A percentile compares a stretch with the other conserved stretches of the same genome.
Conservation (phyloP, 2,888 invertebrate species). For the Drosophila yooni region DNA sequence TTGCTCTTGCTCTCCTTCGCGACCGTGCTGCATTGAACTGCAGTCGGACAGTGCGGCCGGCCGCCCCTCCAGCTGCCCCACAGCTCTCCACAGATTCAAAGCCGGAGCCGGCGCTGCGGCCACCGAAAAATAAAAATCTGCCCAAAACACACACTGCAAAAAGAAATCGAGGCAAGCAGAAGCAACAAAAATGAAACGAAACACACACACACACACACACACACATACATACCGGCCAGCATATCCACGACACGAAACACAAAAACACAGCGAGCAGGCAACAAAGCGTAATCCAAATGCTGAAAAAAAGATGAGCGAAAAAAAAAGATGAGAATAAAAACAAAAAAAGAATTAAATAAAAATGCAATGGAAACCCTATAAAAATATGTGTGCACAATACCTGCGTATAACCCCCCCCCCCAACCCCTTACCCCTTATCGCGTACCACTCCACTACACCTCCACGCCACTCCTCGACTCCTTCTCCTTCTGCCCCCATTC, state of each 20-base stretch:
- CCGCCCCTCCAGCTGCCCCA: slow-evolving; percentile 17
- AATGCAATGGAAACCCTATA: slow-evolving; percentile 81
- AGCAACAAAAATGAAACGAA: slow-evolving; percentile 30
- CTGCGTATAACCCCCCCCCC: slow-evolving; percentile 37
- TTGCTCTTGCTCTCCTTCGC: slow-evolving; percentile 16
- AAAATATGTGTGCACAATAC: slow-evolving; percentile 62
- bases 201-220: slow-evolving; percentile 29
- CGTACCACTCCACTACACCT: background rate
- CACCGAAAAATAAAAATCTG: slow-evolving; percentile 81
- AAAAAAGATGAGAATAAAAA: slow-evolving; percentile 33
- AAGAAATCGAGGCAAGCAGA: slow-evolving; percentile 56
- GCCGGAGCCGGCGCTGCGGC: slow-evolving; percentile 46
- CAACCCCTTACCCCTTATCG: too few species aligned
- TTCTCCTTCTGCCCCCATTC: slow-evolving; percentile 1
- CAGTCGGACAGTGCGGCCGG: slow-evolving; percentile 19
- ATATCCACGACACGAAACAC: slow-evolving; percentile 27
- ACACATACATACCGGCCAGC: slow-evolving; percentile 27
- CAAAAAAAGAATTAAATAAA: slow-evolving; percentile 52
- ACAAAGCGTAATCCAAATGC: slow-evolving; percentile 81
- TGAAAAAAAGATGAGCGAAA: slow-evolving; percentile 31
- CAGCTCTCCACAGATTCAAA: slow-evolving; percentile 32
- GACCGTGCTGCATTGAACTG: slow-evolving; percentile 35
- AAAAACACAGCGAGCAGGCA: slow-evolving; percentile 41
- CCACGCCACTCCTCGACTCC: background rate
- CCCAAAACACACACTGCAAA: slow-evolving; percentile 69